A percentile compares a stretch with the other conserved stretches of the same genome.
These are phyloP conservation scores for Ceraclea dissimilis DNA, from an alignment of 2,888 invertebrate genomes.

Conservation along the genomic window DNA sequence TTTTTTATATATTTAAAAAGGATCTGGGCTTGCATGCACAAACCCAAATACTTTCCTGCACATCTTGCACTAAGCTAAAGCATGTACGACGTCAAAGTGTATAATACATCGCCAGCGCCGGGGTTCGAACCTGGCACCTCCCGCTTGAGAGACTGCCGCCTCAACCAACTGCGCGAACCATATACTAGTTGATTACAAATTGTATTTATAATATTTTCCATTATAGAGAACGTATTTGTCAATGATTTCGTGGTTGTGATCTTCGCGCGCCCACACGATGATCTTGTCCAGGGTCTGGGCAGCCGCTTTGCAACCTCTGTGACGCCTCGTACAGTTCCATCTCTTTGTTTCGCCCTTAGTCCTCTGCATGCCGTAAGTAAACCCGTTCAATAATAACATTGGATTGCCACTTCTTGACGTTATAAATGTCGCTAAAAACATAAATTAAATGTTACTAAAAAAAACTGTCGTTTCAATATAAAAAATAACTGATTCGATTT, in stretches of 20 bases:
- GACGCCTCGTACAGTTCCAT: slow-evolving; percentile 29
- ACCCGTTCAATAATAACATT: slow-evolving; percentile 28
- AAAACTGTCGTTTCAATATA: no score
- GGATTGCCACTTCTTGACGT: slow-evolving; percentile 25
- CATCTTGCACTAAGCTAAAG: no score
- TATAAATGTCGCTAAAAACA: slow-evolving; percentile 1
- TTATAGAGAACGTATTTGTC: background rate
- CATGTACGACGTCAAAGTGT: no score
- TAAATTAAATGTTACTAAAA: background rate
- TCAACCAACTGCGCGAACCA: no score
- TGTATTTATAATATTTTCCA: background rate
- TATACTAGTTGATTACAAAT: background rate
- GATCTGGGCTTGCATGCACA: no score
- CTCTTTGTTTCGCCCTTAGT: slow-evolving; percentile 18
- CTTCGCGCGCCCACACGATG: background rate
- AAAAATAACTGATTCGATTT: no score
- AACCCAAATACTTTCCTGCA: no score
- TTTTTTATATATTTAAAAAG: no score
- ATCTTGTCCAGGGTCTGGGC: slow-evolving; percentile 1
- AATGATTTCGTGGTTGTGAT: slow-evolving; percentile 2
- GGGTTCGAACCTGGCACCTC: no score
- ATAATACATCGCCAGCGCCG: no score
- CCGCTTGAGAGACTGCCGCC: no score
- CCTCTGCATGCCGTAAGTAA: slow-evolving; percentile 26
- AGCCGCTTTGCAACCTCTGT: slow-evolving; percentile 12